phyloP scores from a whole-genome alignment of 1,140 invertebrate genomes.

The Heliconius himera region DNA sequence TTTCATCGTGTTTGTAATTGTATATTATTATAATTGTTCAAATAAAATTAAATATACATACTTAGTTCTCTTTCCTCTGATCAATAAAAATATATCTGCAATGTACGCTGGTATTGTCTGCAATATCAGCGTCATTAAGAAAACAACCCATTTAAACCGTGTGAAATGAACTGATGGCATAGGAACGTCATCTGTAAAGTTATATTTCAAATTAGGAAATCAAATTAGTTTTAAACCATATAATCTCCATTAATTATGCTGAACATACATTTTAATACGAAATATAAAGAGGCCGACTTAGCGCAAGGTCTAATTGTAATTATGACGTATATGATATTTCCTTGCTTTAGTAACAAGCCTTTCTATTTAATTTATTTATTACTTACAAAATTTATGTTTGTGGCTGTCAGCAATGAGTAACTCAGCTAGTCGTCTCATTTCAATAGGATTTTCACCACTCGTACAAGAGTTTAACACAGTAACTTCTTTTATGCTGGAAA shows the following conservation, averaged over 20 bases:
- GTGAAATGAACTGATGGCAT: slow-evolving; percentile 35
- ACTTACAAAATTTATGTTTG: slow-evolving; percentile 42
- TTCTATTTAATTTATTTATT: not conserved
- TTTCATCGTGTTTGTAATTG: no score
- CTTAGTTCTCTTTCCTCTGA: slow-evolving; percentile 41
- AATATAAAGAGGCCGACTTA: no score
- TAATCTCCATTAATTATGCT: no score
- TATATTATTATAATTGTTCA: not conserved
- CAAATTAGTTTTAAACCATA: not conserved
- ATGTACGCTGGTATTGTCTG: slow-evolving; percentile 44
- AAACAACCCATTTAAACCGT: slow-evolving; percentile 25
- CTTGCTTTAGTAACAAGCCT: no score
- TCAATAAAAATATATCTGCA: slow-evolving; percentile 37
- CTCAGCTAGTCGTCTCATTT: slow-evolving; percentile 1
- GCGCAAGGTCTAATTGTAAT: no score
- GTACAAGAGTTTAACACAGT: slow-evolving; percentile 44
- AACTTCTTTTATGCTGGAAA: slow-evolving; percentile 42
- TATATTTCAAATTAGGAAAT: not conserved
- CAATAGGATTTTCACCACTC: slow-evolving; percentile 45
- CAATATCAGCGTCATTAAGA: slow-evolving; percentile 38
- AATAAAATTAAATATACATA: slow-evolving; percentile 17
- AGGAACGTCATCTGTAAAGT: slow-evolving; percentile 43
- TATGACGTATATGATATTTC: no score
- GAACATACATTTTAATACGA: no score
- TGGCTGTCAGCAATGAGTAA: slow-evolving; percentile 10